Evolutionary conservation across 2,113 vertebrate species (phyloP).

Genomic region (Monarcha castaneiventris): DNA sequence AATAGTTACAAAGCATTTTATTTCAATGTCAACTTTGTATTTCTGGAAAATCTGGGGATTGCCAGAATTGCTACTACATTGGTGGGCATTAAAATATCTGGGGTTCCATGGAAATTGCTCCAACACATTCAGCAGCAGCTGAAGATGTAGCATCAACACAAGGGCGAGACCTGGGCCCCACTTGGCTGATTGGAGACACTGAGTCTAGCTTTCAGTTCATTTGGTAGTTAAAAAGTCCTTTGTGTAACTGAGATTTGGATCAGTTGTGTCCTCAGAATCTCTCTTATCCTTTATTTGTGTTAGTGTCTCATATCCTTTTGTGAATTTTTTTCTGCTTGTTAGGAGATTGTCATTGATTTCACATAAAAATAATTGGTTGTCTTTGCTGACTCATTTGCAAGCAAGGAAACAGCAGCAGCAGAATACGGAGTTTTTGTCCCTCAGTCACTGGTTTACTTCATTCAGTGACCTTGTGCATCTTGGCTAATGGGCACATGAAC

Average conservation of each 20-base stretch:
- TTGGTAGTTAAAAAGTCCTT: neutral
- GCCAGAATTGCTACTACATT: rapidly evolving
- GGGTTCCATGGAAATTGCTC: neutral
- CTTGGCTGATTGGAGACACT: neutral
- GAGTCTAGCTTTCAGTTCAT: neutral
- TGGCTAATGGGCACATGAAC: neutral
- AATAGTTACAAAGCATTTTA: neutral
- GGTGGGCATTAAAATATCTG: neutral
- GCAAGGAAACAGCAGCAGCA: neutral
- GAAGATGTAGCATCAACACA: neutral
- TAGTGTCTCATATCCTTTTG: neutral
- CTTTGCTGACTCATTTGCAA: neutral
- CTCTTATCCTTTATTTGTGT: neutral
- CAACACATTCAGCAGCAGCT: neutral
- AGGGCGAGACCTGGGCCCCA: neutral
- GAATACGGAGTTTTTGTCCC: neutral
- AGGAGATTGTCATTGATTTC: neutral
- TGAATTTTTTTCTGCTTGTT: neutral
- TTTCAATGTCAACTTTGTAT: neutral
- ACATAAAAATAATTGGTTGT: neutral
- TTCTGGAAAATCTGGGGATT: neutral
- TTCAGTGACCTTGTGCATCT: neutral
- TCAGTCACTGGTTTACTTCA: neutral
- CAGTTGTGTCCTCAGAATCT: neutral
- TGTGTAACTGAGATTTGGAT: neutral